Evolutionary conservation across 2,888 invertebrate genomes (phyloP).

Genomic region (Eutolmus rufibarbis): DNA sequence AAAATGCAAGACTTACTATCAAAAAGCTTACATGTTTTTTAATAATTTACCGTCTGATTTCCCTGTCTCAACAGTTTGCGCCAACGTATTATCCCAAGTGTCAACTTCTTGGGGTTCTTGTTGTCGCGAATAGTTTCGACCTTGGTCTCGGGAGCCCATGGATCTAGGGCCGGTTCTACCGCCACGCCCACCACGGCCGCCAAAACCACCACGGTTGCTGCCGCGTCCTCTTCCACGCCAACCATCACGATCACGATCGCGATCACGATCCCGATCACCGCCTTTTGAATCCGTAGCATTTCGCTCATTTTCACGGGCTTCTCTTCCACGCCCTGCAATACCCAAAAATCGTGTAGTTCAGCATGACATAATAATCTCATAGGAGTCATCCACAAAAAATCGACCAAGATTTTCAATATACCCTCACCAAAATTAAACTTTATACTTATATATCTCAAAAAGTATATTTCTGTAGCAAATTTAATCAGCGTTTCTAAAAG

Average conservation of each 20-base stretch:
- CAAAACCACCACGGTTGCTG: slow-evolving; percentile 63
- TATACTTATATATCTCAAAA: not conserved
- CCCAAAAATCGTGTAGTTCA: not conserved
- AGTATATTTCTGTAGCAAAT: not conserved
- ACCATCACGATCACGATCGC: slow-evolving; percentile 49
- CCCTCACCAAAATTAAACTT: not conserved
- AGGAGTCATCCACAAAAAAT: not conserved
- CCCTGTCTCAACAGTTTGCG: slow-evolving; percentile 59
- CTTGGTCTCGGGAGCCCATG: slow-evolving; percentile 50
- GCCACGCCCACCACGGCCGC: slow-evolving; percentile 66
- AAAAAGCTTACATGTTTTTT: not conserved
- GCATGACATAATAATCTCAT: not conserved
- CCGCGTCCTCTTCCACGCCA: slow-evolving; percentile 64
- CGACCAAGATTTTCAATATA: not conserved
- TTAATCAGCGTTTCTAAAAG: not conserved
- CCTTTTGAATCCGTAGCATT: slow-evolving; percentile 60
- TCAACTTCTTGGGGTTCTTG: slow-evolving; percentile 64
- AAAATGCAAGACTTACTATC: not conserved
- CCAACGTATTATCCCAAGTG: slow-evolving; percentile 68
- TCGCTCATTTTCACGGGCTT: slow-evolving; percentile 71
- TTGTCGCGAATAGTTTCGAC: slow-evolving; percentile 54
- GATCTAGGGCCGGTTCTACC: slow-evolving; percentile 55
- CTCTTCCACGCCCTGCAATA: slow-evolving; percentile 66
- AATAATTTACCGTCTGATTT: slow-evolving; percentile 50
- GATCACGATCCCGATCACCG: slow-evolving; percentile 53